A percentile compares a stretch with the other conserved stretches of the same genome.
phyloP scores from a whole-genome alignment of 2,113 vertebrate genomes.

The Melanotaenia duboulayi region DNA sequence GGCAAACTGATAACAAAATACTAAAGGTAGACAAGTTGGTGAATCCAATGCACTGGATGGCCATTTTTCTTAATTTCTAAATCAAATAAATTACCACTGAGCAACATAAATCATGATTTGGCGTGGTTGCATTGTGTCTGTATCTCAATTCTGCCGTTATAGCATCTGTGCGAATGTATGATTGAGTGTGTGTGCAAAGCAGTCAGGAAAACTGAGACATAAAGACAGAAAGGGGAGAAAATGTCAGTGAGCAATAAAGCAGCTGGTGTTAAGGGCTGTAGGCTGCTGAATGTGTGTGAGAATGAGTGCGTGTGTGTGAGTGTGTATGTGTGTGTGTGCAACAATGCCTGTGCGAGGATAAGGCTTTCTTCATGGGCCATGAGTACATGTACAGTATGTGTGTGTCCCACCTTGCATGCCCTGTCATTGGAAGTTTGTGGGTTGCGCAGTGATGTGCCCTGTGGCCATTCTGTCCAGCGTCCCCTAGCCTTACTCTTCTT shows the following conservation, averaged over 20 bases:
- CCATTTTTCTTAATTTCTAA: conserved; percentile 24
- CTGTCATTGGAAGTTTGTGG: conserved; percentile 78
- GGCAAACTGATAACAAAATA: not conserved
- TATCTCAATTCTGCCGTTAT: conserved; percentile 16
- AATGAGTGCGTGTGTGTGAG: conserved; percentile 50
- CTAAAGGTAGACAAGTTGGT: not conserved
- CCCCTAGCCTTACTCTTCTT: conserved; percentile 45
- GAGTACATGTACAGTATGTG: conserved; percentile 41
- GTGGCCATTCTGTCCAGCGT: conserved; percentile 70
- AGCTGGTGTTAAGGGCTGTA: conserved; percentile 73
- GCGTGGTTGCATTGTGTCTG: conserved; percentile 21
- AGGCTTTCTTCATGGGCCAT: conserved; percentile 42
- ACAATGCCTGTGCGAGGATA: conserved; percentile 37
- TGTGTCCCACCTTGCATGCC: conserved; percentile 57
- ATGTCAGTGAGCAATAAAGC: conserved; percentile 82
- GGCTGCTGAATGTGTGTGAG: conserved; percentile 66
- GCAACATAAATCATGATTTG: conserved; percentile 26
- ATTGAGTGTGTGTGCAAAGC: conserved; percentile 33
- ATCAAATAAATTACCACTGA: conserved; percentile 14
- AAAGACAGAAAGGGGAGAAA: conserved; percentile 72
- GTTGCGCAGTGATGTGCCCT: conserved; percentile 74
- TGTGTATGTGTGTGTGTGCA: conserved; percentile 48
- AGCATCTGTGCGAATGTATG: conserved; percentile 18
- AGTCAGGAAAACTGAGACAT: conserved; percentile 57
- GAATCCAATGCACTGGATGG: conserved; percentile 4